Conservation (phyloP, 2,888 invertebrate genomes). For the Ecdyonurus torrentis region DNA sequence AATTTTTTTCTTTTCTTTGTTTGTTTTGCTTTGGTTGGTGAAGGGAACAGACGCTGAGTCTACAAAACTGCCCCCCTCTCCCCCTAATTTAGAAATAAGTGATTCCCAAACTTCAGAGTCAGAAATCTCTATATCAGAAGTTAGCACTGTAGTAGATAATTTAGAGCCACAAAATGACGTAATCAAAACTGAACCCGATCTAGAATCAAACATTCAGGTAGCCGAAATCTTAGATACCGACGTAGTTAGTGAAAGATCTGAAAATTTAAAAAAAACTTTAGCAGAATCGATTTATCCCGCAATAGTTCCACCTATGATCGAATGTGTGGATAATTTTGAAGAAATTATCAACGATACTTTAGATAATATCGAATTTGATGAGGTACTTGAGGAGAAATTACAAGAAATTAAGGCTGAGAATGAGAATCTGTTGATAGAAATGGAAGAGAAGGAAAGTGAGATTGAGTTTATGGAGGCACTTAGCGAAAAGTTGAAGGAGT, state of each 20-base stretch:
- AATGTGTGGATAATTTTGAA: background rate
- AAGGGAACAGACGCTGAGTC: background rate
- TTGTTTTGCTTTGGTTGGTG: background rate
- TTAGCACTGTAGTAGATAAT: background rate
- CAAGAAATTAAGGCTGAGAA: background rate
- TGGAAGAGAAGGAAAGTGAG: constrained; percentile 4
- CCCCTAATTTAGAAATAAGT: background rate
- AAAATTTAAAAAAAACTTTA: too few species aligned
- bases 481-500: too few species aligned
- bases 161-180: too few species aligned
- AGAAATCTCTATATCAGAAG: background rate
- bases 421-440: background rate
- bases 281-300: too few species aligned
- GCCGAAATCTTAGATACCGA: too few species aligned
- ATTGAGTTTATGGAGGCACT: background rate
- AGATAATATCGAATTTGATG: background rate
- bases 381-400: background rate
- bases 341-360: background rate
- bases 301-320: too few species aligned
- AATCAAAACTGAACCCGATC: too few species aligned
- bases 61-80: background rate
- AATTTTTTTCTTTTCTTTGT: background rate
- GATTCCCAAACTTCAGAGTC: background rate
- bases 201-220: too few species aligned
- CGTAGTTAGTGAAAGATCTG: too few species aligned